Conservation (phyloP, 2,113 vertebrate species). For the Hyla sarda region DNA sequence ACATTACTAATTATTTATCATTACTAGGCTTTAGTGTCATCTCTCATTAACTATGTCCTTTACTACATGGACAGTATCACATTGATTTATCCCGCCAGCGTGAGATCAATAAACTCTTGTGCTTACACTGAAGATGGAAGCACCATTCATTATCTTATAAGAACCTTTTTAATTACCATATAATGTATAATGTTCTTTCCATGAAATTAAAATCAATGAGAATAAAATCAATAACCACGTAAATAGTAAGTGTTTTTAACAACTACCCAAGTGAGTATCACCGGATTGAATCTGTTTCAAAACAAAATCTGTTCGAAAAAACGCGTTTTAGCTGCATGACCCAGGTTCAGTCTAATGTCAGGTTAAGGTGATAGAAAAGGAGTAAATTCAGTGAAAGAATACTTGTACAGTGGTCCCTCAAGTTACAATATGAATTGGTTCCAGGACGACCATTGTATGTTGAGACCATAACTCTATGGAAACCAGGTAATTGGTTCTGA, state of each 20-base stretch:
- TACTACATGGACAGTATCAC: neutral
- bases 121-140: neutral
- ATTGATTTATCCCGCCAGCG: neutral
- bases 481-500: too few species aligned
- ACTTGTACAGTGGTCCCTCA: neutral
- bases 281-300: neutral
- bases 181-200: neutral
- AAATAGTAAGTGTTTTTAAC: slow-evolving; percentile 5
- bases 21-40: neutral
- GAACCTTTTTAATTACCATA: neutral
- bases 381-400: too few species aligned
- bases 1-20: neutral
- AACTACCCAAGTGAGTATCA: neutral
- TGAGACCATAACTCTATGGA: too few species aligned
- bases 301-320: neutral
- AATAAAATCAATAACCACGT: neutral
- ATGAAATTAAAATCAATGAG: neutral
- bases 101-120: slow-evolving; percentile 10
- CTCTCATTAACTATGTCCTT: neutral
- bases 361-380: neutral
- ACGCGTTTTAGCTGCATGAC: neutral
- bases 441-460: too few species aligned
- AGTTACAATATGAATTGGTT: too few species aligned
- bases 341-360: neutral
- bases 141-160: neutral